phyloP scores from a whole-genome alignment of 92 coral and sea anemone genomes.

The Pocillopora meandrina region DNA sequence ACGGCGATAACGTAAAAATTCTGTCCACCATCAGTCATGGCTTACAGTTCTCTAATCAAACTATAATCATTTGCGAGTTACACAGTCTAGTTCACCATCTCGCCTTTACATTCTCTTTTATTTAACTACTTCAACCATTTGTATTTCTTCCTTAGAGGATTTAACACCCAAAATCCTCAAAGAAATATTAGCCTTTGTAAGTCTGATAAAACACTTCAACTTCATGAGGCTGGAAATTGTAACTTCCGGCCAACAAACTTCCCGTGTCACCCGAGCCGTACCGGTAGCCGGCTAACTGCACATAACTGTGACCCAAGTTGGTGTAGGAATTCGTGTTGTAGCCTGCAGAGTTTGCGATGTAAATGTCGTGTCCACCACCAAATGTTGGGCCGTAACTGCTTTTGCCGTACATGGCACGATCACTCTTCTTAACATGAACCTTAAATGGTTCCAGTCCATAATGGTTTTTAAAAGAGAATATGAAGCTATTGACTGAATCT shows the following conservation, averaged over 20 bases:
- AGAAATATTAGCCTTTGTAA: constrained; percentile 1
- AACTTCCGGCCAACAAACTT: constrained; percentile 61
- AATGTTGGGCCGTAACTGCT: constrained; percentile 30
- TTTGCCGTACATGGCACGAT: constrained; percentile 55
- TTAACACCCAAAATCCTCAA: too few species aligned
- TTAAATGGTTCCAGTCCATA: constrained; percentile 60
- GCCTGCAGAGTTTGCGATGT: constrained; percentile 51
- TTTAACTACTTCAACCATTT: too few species aligned
- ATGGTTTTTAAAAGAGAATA: constrained; percentile 66
- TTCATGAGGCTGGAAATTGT: constrained; percentile 66
- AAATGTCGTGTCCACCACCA: constrained; percentile 42
- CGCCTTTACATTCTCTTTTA: too few species aligned
- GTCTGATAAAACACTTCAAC: constrained; percentile 72
- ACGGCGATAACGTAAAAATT: too few species aligned
- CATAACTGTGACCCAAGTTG: constrained; percentile 57
- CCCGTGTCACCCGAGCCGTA: constrained; percentile 11
- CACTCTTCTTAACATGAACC: constrained; percentile 19
- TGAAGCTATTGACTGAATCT: constrained; percentile 56
- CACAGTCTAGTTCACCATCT: too few species aligned
- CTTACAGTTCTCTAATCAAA: constrained; percentile 27
- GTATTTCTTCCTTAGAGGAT: too few species aligned
- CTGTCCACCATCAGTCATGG: neutral
- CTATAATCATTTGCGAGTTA: too few species aligned
- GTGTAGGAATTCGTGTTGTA: constrained; percentile 49
- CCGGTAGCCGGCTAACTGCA: constrained; percentile 44